phyloP scores from a whole-genome alignment of 2,888 invertebrate species.

The Drepanosiphum platanoidis region DNA sequence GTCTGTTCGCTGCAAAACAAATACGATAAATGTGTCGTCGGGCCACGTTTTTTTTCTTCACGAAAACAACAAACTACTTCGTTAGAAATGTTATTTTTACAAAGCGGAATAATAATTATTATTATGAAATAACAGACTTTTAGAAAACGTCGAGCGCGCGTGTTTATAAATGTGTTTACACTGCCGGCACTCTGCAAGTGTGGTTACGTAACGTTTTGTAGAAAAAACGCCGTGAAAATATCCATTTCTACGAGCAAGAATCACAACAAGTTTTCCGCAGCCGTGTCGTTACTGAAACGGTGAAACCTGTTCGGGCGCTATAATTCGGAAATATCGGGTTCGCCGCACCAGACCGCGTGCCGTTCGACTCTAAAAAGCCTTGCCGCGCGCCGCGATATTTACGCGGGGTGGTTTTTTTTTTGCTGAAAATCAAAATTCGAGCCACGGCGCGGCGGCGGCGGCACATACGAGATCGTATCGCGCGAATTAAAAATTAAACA shows the following conservation, averaged over 20 bases:
- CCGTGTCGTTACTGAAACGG: no score
- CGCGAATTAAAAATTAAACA: neutral
- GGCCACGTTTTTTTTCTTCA: no score
- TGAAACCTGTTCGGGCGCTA: conserved; percentile 14
- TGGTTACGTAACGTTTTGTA: neutral
- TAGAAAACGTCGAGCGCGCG: neutral
- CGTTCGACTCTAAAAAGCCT: neutral
- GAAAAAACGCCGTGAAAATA: neutral
- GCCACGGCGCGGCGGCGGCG: no score
- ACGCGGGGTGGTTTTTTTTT: no score
- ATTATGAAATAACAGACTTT: neutral
- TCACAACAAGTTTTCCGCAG: conserved; percentile 28
- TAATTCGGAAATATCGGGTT: conserved; percentile 29
- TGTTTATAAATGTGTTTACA: neutral
- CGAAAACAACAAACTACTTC: neutral
- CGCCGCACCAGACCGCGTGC: neutral
- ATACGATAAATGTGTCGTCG: no score
- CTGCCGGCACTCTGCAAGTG: neutral
- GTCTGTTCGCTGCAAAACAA: no score
- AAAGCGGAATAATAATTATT: neutral
- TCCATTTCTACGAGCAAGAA: conserved; percentile 4
- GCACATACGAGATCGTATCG: no score
- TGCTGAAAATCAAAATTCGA: no score
- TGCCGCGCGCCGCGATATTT: neutral
- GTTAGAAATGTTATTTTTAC: neutral